Percentiles rank a stretch among this genome's conserved stretches.
Conservation (phyloP, 2,888 invertebrate genomes). For the Bellardia bayeri region DNA sequence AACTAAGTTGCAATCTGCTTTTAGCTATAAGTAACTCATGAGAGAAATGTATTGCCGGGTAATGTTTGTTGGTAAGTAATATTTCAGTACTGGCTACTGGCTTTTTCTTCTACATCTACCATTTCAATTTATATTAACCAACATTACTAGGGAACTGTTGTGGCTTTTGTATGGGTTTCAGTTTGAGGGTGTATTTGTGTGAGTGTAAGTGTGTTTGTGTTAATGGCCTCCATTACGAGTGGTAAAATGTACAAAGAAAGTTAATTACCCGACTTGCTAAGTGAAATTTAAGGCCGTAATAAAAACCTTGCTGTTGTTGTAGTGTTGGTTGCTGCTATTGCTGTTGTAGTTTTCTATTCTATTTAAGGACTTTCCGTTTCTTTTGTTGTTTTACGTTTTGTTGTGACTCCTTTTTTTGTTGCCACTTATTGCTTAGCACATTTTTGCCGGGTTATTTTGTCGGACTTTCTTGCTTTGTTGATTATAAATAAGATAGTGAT, state of each 20-base stretch:
- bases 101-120: background rate
- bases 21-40: slow-evolving; percentile 40
- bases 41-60: background rate
- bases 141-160: slow-evolving; percentile 30
- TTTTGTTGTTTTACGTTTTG: slow-evolving; percentile 7
- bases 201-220: slow-evolving; percentile 51
- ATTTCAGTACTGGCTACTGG: background rate
- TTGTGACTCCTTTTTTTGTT: background rate
- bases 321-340: background rate
- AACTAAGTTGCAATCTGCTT: slow-evolving; percentile 53
- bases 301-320: slow-evolving; percentile 52
- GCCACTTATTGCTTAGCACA: slow-evolving; percentile 33
- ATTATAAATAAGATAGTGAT: background rate
- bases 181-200: slow-evolving; percentile 10
- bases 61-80: slow-evolving; percentile 23
- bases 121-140: slow-evolving; percentile 41
- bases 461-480: background rate
- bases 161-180: slow-evolving; percentile 17
- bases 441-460: slow-evolving; percentile 13
- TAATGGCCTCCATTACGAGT: slow-evolving; percentile 71
- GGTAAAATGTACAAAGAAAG: slow-evolving; percentile 71
- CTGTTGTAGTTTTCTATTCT: background rate
- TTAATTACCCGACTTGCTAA: slow-evolving; percentile 74
- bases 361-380: slow-evolving; percentile 18
- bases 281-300: slow-evolving; percentile 73